Percentiles rank a stretch among this genome's conserved stretches.
phyloP scores from a whole-genome alignment of 2,888 invertebrate species.

The Leistus spinibarbis region DNA sequence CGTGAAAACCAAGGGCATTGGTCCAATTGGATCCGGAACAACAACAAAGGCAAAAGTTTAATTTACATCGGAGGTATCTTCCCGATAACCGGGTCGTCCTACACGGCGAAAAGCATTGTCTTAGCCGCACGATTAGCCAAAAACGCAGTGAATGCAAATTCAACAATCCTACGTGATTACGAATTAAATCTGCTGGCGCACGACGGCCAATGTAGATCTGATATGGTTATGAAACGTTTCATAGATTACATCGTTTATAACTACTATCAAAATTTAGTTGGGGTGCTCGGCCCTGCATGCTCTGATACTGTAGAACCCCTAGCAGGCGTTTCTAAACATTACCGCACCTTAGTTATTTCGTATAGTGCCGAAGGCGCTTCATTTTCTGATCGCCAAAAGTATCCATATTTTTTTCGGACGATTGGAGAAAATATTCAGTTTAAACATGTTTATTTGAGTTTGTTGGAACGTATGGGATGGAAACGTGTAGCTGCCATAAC shows the following conservation, averaged over 20 bases:
- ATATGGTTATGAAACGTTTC: constrained; percentile 75
- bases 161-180: constrained; percentile 65
- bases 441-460: constrained; percentile 67
- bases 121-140: constrained; percentile 69
- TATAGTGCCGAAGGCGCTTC: constrained; percentile 80
- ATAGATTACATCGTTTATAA: constrained; percentile 69
- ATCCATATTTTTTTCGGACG: constrained; percentile 80
- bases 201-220: constrained; percentile 74
- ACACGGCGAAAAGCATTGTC: constrained; percentile 65
- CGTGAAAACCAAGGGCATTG: constrained; percentile 57
- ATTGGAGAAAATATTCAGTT: constrained; percentile 79
- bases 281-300: constrained; percentile 79
- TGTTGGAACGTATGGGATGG: constrained; percentile 70
- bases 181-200: constrained; percentile 62
- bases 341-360: constrained; percentile 73
- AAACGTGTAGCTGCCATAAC: constrained; percentile 75
- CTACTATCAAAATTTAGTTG: constrained; percentile 65
- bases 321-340: constrained; percentile 76
- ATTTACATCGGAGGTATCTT: constrained; percentile 73
- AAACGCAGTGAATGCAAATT: constrained; percentile 66
- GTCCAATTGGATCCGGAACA: constrained; percentile 57
- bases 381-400: constrained; percentile 70
- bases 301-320: constrained; percentile 82
- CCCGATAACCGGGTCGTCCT: constrained; percentile 66
- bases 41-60: constrained; percentile 54